These are phyloP conservation scores for Dicerorhinus sumatrensis DNA, from an alignment of 2,113 vertebrate species.

Conservation along the genomic window DNA sequence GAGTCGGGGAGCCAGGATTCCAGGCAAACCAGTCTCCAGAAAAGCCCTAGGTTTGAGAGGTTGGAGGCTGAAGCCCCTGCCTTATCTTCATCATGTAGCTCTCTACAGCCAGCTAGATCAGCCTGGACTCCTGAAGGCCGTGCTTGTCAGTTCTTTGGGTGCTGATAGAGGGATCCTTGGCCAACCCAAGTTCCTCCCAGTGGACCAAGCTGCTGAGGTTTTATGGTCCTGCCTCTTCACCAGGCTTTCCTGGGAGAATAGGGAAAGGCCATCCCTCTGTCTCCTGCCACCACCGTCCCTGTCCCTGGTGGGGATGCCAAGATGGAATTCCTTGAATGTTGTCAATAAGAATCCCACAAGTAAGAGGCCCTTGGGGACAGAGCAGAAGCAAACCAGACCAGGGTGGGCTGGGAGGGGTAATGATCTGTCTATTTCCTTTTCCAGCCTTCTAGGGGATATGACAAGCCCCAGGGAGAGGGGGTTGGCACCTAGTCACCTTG, in stretches of 20 bases:
- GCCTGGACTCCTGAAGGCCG: background rate
- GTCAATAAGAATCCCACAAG: constrained; percentile 9
- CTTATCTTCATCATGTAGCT: background rate
- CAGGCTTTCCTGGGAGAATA: background rate
- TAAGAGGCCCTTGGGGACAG: background rate
- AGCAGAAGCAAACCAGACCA: background rate
- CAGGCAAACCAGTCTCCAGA: background rate
- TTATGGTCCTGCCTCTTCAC: background rate
- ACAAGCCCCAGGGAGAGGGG: background rate
- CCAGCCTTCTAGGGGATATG: background rate
- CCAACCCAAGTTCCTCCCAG: background rate
- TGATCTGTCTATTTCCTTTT: background rate
- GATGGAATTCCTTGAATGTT: background rate
- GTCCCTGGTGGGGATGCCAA: background rate
- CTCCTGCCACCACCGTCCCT: background rate
- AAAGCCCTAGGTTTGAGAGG: background rate
- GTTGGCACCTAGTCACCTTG: background rate
- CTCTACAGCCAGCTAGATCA: background rate
- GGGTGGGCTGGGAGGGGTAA: too few species aligned
- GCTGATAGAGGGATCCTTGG: fast-evolving
- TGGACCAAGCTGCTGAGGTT: background rate
- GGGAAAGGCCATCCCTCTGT: background rate
- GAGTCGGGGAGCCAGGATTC: background rate
- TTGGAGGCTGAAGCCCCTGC: fast-evolving
- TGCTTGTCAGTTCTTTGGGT: background rate